Base-by-base conservation (phyloP, 2,888 invertebrate genomes). In the Pandemis cinnamomeana region DNA sequence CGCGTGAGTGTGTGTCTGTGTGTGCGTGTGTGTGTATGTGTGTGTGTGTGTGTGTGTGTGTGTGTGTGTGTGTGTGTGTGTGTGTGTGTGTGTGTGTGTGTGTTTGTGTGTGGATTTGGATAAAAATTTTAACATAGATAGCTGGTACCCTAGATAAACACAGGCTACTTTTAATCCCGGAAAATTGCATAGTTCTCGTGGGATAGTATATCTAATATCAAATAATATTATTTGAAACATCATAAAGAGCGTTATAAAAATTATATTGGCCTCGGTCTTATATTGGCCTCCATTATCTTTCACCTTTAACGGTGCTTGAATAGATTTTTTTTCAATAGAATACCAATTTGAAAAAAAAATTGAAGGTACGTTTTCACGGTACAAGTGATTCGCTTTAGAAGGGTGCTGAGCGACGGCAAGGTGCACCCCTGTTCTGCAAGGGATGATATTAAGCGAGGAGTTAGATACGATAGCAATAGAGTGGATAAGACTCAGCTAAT, bases 321-420 rank as follows among this genome's bases (percentile, higher is more conserved):
- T 27, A 27, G 27, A 58, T 0, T 27, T 60, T 70, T 20, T 72
- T 60, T 66, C 51, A 73, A 70, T 66, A 53, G 53, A 15, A 36
- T 63, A 69, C 71, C 67, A 75, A 75, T 73, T 75, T 55, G 58
- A 55, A 78, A 75, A 79, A 84, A 84, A 83, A 80, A 82, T 81
- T 58, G 55, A 86, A 89, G 85, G 89, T 88, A 81, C 88, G 86
- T 87, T 88, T 89, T 86, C 84, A 83, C 82, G 86, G 87, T 81
- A 85, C 88, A 91, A 91, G 90, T 90, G 93, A 91, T 92, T 93
- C 90, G 84, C 85, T 85, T 87, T 84, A 84, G 87, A 86, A 85
- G 87, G 86, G 84, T 83, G 83, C 76, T 75, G 78, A 83, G 85
- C 84, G 82, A 75, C 78, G 78, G 81, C 79, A 82, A 88, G 88